Percentiles rank a stretch among this genome's conserved stretches.
Evolutionary conservation across 2,797 vertebrate species (phyloP).

Genomic region (Rhinophrynus dorsalis): DNA sequence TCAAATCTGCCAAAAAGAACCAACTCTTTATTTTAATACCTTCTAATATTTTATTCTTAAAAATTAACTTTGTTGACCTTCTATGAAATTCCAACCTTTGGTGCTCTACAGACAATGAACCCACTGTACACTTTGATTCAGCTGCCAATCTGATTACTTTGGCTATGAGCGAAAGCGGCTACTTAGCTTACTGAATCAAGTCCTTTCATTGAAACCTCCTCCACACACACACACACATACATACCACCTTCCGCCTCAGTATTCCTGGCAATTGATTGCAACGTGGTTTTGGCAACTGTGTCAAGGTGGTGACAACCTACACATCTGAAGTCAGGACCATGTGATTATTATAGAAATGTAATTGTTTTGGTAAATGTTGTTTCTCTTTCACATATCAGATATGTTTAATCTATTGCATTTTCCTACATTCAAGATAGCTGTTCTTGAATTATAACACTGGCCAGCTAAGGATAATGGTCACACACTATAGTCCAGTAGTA

Average conservation of each 20-base stretch:
- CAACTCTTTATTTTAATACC: conserved; percentile 20
- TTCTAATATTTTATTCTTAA: conserved; percentile 40
- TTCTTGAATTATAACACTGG: no score
- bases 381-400: neutral
- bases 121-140: conserved; percentile 66
- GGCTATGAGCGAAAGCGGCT: conserved; percentile 60
- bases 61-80: conserved; percentile 57
- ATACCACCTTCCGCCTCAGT: conserved; percentile 55
- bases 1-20: conserved; percentile 14
- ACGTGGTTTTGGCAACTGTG: conserved; percentile 58
- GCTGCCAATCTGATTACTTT: conserved; percentile 75
- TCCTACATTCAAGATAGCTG: no score
- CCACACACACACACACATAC: conserved; percentile 33
- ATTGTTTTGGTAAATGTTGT: conserved; percentile 45
- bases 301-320: conserved; percentile 56
- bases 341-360: conserved; percentile 54
- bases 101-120: conserved; percentile 64
- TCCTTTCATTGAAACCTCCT: conserved; percentile 73
- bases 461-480: no score
- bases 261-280: conserved; percentile 67
- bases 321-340: conserved; percentile 57
- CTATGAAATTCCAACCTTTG: conserved; percentile 60
- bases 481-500: no score
- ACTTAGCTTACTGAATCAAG: conserved; percentile 67
- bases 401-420: no score